A percentile compares a stretch with the other conserved stretches of the same genome.
Conservation (phyloP, 2,113 vertebrate genomes). For the Edolisoma coerulescens region DNA sequence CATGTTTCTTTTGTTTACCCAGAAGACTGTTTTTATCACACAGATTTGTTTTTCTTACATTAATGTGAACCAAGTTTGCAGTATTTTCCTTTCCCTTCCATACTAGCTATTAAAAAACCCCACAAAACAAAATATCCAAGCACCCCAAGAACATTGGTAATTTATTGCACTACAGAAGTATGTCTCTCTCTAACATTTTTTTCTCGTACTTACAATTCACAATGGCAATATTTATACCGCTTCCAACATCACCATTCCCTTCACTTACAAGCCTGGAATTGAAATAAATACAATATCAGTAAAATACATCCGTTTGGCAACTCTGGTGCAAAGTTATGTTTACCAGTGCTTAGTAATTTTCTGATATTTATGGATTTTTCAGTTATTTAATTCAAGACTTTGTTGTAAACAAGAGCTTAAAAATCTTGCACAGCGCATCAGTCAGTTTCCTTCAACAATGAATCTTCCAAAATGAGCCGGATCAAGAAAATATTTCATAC, state of each 20-base stretch:
- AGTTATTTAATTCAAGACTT: not conserved
- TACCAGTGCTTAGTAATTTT: not conserved
- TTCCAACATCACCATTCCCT: constrained; percentile 14
- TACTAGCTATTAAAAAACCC: not conserved
- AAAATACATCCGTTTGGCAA: not conserved
- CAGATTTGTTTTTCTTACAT: not conserved
- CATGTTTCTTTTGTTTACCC: not conserved
- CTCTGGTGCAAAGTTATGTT: not conserved
- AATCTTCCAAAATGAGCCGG: not conserved
- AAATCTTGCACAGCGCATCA: not conserved
- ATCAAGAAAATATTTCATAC: not conserved
- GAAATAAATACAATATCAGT: not conserved
- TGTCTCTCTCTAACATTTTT: not conserved
- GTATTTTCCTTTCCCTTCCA: not conserved
- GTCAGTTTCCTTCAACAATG: not conserved
- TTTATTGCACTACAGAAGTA: not conserved
- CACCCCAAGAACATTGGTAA: not conserved
- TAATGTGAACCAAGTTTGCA: not conserved
- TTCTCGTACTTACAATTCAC: constrained; percentile 71
- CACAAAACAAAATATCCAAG: not conserved
- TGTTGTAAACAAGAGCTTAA: not conserved
- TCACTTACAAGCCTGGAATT: constrained; percentile 67
- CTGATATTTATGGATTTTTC: not conserved
- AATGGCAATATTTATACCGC: constrained; percentile 75
- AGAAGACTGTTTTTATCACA: not conserved